Percentiles rank a stretch among this genome's conserved stretches.
Conservation (phyloP, 2,888 invertebrate genomes). For the Campoplex nolae region DNA sequence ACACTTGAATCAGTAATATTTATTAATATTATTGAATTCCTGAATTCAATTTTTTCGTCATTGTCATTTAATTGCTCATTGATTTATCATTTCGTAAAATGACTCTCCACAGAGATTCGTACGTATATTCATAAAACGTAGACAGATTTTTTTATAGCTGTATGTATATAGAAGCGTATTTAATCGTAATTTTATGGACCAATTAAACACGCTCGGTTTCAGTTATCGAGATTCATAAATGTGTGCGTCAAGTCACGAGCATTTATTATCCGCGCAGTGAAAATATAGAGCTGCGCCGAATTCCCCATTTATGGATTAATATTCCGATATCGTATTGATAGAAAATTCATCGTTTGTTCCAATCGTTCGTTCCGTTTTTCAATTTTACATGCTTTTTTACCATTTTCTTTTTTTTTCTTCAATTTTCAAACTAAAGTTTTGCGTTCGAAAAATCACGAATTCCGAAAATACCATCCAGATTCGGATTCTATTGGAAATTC, state of each 20-base stretch:
- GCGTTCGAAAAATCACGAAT: background rate
- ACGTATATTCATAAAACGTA: background rate
- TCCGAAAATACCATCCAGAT: too few relatives aligned
- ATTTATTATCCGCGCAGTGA: background rate
- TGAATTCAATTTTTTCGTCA: constrained; percentile 30
- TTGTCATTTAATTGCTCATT: constrained; percentile 35
- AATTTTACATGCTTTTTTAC: too few relatives aligned
- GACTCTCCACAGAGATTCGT: background rate
- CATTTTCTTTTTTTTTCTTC: too few relatives aligned
- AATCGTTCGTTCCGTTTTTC: too few relatives aligned
- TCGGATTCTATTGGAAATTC: too few relatives aligned
- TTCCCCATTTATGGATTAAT: constrained; percentile 11
- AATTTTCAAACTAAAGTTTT: background rate
- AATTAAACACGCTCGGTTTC: constrained; percentile 54
- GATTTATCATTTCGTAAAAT: constrained; percentile 24
- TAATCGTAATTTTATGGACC: constrained; percentile 42
- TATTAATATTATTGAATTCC: constrained; percentile 25
- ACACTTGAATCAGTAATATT: constrained; percentile 4
- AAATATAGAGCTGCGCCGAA: background rate
- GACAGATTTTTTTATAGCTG: background rate
- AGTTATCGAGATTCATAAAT: constrained; percentile 43
- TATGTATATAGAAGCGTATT: constrained; percentile 2
- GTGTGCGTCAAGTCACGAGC: constrained; percentile 8
- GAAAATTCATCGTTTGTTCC: too few relatives aligned
- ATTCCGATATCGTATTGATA: too few relatives aligned